Base-by-base conservation (phyloP, 2,888 invertebrate species). In the Xestia sexstrigata region DNA sequence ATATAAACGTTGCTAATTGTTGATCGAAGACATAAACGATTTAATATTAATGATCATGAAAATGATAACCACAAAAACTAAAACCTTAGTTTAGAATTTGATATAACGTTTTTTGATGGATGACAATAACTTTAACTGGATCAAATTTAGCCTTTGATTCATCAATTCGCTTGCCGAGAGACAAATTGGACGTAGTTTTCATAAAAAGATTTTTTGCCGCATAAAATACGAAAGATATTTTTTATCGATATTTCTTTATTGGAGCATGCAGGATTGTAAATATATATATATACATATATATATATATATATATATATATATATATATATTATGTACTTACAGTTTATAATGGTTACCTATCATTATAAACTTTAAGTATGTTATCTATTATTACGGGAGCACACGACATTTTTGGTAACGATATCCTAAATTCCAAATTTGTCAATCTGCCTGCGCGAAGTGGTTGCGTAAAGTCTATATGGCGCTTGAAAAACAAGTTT, bases 91-190 rank as follows among this genome's bases (percentile, higher is more conserved):
- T 47, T 26, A 42, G 11, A 67, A 78, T 70, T 83, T 74, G 58
- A 82, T 81, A 68, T 35, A 70, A 73, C 60, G 26, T 35, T 80
- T 85, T 78, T 68, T 76, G 70, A 85, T 85, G 52, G 70, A 81
- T 68, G 67, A 49, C 49, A 66, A 74, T 55, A 72, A 70, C 82
- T 70, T 70, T 70, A 68, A 81, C 66, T 68, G 49, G 68, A 81
- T 84, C 47, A 47, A 70, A 77, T 83, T 76, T 76, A 63, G 62
- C 72, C 79, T 84, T 81, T 79, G 79, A 79, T 72, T 52, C 79
- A 79, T 79, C 72, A 79, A 82, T 82, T 79, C 73, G 60, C 1
- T 73, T 66, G 49, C 67, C 65, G 8, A 74, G 70, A 49, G 84
- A 82, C 73, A 79, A 70, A 79, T 82, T 82, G 62, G 39, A 39